These are phyloP conservation scores for Phataginus tricuspis DNA, from an alignment of 2,797 vertebrate species.

Conservation along the genomic window DNA sequence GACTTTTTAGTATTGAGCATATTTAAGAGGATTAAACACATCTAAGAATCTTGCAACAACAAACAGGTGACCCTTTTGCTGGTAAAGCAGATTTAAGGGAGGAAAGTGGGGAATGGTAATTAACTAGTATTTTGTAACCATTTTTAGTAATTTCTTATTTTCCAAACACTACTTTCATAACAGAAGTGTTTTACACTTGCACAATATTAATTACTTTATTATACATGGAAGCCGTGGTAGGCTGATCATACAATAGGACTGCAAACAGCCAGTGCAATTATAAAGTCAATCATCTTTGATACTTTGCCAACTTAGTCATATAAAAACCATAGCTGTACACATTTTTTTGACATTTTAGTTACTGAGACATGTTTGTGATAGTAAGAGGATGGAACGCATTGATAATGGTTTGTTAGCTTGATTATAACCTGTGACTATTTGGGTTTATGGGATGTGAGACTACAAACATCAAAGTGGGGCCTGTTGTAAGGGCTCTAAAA, in stretches of 20 bases:
- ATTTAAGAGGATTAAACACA: slow-evolving; percentile 82
- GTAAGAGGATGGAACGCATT: background rate
- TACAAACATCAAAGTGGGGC: no score
- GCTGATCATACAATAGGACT: slow-evolving; percentile 89
- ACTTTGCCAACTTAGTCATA: background rate
- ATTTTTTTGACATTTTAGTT: background rate
- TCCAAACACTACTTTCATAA: slow-evolving; percentile 93
- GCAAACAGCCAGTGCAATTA: slow-evolving; percentile 86
- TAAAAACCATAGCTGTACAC: background rate
- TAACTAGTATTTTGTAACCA: slow-evolving; percentile 86
- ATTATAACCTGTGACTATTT: background rate
- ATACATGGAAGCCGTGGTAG: slow-evolving; percentile 91
- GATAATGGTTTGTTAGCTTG: background rate
- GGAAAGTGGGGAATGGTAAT: slow-evolving; percentile 81
- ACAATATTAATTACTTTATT: slow-evolving; percentile 96
- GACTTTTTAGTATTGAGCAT: slow-evolving; percentile 81
- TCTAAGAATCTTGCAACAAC: slow-evolving; percentile 82
- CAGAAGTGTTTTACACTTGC: slow-evolving; percentile 95
- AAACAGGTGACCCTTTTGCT: slow-evolving; percentile 69
- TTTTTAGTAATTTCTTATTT: slow-evolving; percentile 85
- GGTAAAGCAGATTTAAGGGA: slow-evolving; percentile 81
- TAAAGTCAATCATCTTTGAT: background rate
- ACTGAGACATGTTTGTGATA: background rate
- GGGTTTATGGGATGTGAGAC: background rate
- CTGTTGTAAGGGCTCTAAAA: background rate